Evolutionary conservation across 1,140 invertebrate genomes (phyloP).

Genomic region (Ptiloglossa arizonensis): DNA sequence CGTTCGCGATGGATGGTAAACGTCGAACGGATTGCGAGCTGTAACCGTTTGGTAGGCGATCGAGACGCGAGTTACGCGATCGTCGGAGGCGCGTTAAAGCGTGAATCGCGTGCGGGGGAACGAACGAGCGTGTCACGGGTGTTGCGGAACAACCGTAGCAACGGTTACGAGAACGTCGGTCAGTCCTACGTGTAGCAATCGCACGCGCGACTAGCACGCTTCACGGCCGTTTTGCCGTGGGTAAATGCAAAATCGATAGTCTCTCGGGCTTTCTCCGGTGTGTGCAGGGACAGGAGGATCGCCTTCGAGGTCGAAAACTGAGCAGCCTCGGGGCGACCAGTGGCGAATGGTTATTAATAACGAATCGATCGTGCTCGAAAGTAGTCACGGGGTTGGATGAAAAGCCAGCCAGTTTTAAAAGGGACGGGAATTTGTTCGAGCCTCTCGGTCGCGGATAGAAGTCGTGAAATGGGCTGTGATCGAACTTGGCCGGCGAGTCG

Average conservation of each 20-base stretch:
- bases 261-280: constrained; percentile 63
- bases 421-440: constrained; percentile 4
- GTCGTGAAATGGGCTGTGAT: constrained; percentile 1
- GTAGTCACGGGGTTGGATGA: constrained; percentile 28
- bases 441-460: neutral
- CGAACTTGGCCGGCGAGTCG: neutral
- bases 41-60: no score
- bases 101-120: constrained; percentile 39
- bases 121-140: neutral
- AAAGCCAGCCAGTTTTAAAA: constrained; percentile 36
- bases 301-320: constrained; percentile 75
- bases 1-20: no score
- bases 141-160: no score
- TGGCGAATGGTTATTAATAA: constrained; percentile 72
- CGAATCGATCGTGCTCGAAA: constrained; percentile 56
- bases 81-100: constrained; percentile 14
- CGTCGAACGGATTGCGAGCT: no score
- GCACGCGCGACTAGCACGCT: constrained; percentile 80
- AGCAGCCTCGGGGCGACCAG: constrained; percentile 61
- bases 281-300: constrained; percentile 68
- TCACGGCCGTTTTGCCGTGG: constrained; percentile 75
- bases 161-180: neutral
- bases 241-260: constrained; percentile 80
- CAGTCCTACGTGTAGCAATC: constrained; percentile 67
- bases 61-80: no score